Conservation (phyloP, 2,797 vertebrate species). For the Eulemur mongoz region DNA sequence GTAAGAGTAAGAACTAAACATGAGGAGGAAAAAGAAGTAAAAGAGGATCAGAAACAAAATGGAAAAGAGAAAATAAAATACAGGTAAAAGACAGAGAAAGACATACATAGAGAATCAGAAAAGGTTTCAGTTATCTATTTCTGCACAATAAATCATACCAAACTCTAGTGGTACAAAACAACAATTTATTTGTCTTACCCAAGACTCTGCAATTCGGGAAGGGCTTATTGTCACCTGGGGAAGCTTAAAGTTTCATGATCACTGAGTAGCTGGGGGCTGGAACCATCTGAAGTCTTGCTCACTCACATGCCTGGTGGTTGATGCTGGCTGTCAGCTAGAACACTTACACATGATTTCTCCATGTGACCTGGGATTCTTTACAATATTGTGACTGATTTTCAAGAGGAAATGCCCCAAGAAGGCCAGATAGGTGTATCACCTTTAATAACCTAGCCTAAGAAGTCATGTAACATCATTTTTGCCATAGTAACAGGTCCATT, state of each 20-base stretch:
- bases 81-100: not conserved
- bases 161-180: not conserved
- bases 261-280: not conserved
- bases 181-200: not conserved
- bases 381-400: not conserved
- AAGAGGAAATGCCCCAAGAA: not conserved
- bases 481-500: not conserved
- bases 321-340: not conserved
- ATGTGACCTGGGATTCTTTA: not conserved
- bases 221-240: not conserved
- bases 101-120: not conserved
- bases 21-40: not conserved
- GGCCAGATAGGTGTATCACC: not conserved
- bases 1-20: not conserved
- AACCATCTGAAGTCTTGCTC: not conserved
- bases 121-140: not conserved
- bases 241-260: not conserved
- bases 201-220: not conserved
- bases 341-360: not conserved
- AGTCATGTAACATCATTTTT: not conserved
- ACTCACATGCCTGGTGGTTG: not conserved
- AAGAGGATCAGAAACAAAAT: not conserved
- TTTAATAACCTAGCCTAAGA: not conserved
- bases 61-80: not conserved
- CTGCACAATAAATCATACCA: not conserved